Conservation (phyloP, 2,888 invertebrate genomes). For the Sclerodermus sp. region DNA sequence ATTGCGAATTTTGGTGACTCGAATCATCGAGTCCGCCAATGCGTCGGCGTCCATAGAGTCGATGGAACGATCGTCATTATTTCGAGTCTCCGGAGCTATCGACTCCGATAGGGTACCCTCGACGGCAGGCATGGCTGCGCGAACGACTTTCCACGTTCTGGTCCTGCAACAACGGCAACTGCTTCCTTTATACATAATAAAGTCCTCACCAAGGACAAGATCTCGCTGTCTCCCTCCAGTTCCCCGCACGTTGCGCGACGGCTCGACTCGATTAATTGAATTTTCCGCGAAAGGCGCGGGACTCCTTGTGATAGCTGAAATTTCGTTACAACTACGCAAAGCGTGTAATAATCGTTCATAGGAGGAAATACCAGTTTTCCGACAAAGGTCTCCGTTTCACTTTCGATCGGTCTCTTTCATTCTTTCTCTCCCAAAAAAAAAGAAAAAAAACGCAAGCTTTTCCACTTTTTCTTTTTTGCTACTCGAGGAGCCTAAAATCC, state of each 20-base stretch:
- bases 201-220: constrained; percentile 46
- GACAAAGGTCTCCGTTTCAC: too few relatives aligned
- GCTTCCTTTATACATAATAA: constrained; percentile 52
- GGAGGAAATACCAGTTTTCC: too few relatives aligned
- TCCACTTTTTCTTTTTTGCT: too few relatives aligned
- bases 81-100: constrained; percentile 1
- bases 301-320: background rate
- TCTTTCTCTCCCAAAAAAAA: too few relatives aligned
- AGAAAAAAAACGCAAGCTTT: too few relatives aligned
- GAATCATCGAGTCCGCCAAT: too few relatives aligned
- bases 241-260: constrained; percentile 2
- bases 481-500: too few relatives aligned
- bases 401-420: too few relatives aligned
- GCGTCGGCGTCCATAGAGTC: too few relatives aligned
- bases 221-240: constrained; percentile 26
- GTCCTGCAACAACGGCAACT: constrained; percentile 26
- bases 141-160: constrained; percentile 35
- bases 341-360: too few relatives aligned
- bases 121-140: constrained; percentile 41
- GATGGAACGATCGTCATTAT: too few relatives aligned
- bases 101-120: constrained; percentile 33
- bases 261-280: background rate
- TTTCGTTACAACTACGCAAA: background rate
- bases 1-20: too few relatives aligned
- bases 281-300: constrained; percentile 11